Evolutionary conservation across 2,888 invertebrate genomes (phyloP).

Genomic region (Nephrotoma appendiculata): DNA sequence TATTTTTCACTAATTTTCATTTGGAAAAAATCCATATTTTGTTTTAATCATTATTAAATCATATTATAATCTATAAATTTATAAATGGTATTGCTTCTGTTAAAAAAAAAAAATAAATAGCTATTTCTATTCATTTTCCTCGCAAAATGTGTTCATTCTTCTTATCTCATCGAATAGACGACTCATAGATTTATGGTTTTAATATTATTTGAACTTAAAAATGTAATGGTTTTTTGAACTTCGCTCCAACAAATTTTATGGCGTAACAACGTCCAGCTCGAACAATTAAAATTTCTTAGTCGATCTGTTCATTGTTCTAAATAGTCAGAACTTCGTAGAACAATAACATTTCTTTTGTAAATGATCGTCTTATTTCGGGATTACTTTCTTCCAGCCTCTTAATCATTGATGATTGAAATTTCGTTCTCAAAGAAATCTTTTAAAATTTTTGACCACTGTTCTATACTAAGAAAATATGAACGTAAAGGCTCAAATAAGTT

Average conservation of each 20-base stretch:
- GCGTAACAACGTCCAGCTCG: not conserved
- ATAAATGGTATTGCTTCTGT: not conserved
- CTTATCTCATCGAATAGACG: too few species aligned
- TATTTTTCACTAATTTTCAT: too few species aligned
- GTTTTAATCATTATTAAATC: too few species aligned
- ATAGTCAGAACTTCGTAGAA: slow-evolving; percentile 9
- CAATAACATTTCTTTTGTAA: too few species aligned
- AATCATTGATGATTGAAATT: not conserved
- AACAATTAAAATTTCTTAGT: slow-evolving; percentile 9
- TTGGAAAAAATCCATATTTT: too few species aligned
- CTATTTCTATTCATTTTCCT: too few species aligned
- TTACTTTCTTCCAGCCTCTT: too few species aligned
- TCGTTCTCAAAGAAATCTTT: not conserved
- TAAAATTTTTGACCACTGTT: not conserved
- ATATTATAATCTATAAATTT: not conserved
- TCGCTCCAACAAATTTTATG: not conserved
- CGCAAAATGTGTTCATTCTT: too few species aligned
- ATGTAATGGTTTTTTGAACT: too few species aligned
- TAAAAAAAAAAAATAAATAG: not conserved
- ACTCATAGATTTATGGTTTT: too few species aligned
- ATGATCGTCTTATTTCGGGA: too few species aligned
- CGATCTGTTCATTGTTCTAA: slow-evolving; percentile 9
- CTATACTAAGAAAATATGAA: slow-evolving; percentile 1
- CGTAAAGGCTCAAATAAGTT: not conserved
- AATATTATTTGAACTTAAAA: too few species aligned